phyloP scores from a whole-genome alignment of 2,888 invertebrate genomes.

The Melitaea athalia region DNA sequence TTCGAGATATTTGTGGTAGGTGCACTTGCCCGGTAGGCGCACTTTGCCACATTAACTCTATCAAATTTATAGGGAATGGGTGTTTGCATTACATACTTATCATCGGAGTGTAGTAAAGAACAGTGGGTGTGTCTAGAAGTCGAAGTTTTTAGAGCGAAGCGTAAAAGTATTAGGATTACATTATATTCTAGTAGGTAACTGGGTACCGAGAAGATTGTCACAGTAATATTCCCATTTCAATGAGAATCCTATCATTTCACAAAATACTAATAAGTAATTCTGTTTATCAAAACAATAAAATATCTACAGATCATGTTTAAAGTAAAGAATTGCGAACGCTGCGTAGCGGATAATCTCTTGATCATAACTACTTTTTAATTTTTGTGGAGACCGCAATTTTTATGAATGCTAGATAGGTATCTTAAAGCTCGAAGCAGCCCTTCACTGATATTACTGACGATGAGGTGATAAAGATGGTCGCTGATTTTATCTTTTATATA shows the following conservation, averaged over 20 bases:
- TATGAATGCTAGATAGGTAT: constrained; percentile 2
- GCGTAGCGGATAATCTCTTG: neutral
- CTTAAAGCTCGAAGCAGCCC: constrained; percentile 5
- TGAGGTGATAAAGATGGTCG: constrained; percentile 4
- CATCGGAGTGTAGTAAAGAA: constrained; percentile 17
- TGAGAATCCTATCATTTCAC: neutral
- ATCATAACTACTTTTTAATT: constrained; percentile 6
- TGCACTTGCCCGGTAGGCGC: too few relatives aligned
- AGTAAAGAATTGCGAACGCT: neutral
- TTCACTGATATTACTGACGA: constrained; percentile 6
- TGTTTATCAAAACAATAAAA: too few relatives aligned
- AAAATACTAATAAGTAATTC: too few relatives aligned
- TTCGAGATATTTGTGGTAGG: too few relatives aligned
- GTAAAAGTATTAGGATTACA: neutral
- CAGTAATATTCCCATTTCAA: neutral
- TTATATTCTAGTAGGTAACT: constrained; percentile 21
- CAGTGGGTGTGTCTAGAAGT: constrained; percentile 30
- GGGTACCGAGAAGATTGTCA: neutral
- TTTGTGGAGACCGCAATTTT: constrained; percentile 7
- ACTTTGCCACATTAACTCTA: too few relatives aligned
- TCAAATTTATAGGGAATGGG: constrained; percentile 47
- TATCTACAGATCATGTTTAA: too few relatives aligned
- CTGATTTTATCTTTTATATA: constrained; percentile 1
- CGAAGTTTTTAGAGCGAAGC: constrained; percentile 12
- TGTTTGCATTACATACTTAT: constrained; percentile 44